Conservation (phyloP, 2,113 vertebrate genomes). For the Centropristis striata region DNA sequence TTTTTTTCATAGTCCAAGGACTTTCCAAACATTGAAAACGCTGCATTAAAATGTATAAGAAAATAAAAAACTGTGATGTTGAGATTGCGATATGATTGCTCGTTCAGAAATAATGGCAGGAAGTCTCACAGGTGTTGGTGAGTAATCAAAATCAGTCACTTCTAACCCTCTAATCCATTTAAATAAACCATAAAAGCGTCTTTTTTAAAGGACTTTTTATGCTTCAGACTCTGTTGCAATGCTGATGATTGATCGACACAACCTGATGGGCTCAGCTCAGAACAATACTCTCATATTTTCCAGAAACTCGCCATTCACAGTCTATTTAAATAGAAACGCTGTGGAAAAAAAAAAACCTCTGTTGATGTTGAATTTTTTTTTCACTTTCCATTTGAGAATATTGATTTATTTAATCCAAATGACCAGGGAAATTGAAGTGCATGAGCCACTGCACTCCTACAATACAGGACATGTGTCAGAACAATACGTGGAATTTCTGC, state of each 20-base stretch:
- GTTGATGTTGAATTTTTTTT: slow-evolving; percentile 41
- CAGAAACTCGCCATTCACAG: slow-evolving; percentile 37
- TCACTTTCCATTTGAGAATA: slow-evolving; percentile 61
- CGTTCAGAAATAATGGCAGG: slow-evolving; percentile 54
- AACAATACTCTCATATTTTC: slow-evolving; percentile 26
- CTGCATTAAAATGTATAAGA: no score
- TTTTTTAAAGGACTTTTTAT: slow-evolving; percentile 44
- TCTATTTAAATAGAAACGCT: slow-evolving; percentile 34
- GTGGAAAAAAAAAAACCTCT: slow-evolving; percentile 12
- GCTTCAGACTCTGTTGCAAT: slow-evolving; percentile 39
- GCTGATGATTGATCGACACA: slow-evolving; percentile 46
- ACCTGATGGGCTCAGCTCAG: neutral
- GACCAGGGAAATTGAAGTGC: slow-evolving; percentile 76
- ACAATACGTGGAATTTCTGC: slow-evolving; percentile 65
- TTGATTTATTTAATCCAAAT: slow-evolving; percentile 78
- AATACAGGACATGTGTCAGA: slow-evolving; percentile 69
- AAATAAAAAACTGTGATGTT: no score
- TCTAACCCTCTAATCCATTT: slow-evolving; percentile 73
- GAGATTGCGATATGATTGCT: no score
- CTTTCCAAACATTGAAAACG: no score
- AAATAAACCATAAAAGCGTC: slow-evolving; percentile 64
- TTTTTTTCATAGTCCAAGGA: no score
- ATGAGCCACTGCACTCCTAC: slow-evolving; percentile 76
- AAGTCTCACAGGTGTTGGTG: slow-evolving; percentile 62
- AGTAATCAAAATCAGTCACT: slow-evolving; percentile 69